phyloP scores from a whole-genome alignment of 1,140 invertebrate genomes.

The Gyrodactylus bullatarudis region DNA sequence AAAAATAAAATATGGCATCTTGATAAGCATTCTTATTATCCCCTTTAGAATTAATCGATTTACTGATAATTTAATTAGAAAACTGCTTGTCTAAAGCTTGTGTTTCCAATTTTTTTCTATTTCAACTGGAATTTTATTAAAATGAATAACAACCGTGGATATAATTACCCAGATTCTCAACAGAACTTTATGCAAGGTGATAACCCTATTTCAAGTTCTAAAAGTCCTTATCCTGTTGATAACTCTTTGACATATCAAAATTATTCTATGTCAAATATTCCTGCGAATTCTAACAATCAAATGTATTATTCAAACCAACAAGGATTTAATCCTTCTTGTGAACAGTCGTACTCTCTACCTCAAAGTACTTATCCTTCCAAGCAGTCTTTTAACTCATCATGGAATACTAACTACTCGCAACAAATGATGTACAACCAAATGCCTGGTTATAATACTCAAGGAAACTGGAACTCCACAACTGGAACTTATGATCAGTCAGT shows the following conservation, averaged over 20 bases:
- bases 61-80: too few species aligned
- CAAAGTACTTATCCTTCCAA: not conserved
- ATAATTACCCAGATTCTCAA: not conserved
- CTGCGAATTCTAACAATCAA: not conserved
- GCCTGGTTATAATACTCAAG: not conserved
- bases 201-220: not conserved
- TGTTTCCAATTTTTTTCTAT: too few species aligned
- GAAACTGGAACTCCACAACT: too few species aligned
- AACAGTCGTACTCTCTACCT: not conserved
- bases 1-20: not conserved
- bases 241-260: not conserved
- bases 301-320: not conserved
- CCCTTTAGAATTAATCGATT: too few species aligned
- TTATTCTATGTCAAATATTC: not conserved
- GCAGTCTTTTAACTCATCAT: not conserved
- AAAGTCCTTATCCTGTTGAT: not conserved
- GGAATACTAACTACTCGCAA: not conserved
- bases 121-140: too few species aligned
- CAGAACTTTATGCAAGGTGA: not conserved
- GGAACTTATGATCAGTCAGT: not conserved
- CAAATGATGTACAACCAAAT: not conserved
- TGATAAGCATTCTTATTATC: not conserved
- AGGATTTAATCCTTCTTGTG: not conserved
- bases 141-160: not conserved
- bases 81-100: too few species aligned